Evolutionary conservation across 2,888 invertebrate genomes (phyloP).

Genomic region (Gonocerus acuteangulatus): DNA sequence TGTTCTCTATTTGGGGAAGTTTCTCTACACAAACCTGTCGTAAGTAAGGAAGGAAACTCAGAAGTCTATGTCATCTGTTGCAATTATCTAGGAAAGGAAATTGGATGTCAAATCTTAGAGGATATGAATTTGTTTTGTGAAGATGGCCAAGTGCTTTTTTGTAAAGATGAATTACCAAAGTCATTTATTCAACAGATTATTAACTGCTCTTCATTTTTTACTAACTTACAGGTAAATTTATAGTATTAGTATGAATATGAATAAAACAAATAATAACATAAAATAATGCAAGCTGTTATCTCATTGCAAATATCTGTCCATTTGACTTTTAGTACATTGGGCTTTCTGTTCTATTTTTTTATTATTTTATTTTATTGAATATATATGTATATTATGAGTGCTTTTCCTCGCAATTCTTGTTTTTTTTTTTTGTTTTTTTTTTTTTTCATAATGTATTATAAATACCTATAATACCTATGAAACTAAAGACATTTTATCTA

Average conservation of each 20-base stretch:
- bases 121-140: not conserved
- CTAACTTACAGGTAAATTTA: slow-evolving; percentile 51
- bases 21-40: slow-evolving; percentile 75
- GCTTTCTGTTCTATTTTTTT: no score
- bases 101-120: not conserved
- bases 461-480: no score
- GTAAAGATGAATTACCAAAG: slow-evolving; percentile 51
- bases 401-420: no score
- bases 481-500: no score
- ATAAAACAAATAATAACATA: not conserved
- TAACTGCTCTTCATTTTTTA: slow-evolving; percentile 58
- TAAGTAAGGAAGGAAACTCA: slow-evolving; percentile 92
- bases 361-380: no score
- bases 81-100: slow-evolving; percentile 44
- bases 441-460: no score
- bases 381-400: no score
- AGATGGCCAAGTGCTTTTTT: slow-evolving; percentile 51
- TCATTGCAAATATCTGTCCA: no score
- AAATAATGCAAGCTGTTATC: no score
- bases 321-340: no score
- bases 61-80: slow-evolving; percentile 80
- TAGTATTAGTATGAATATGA: not conserved
- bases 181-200: slow-evolving; percentile 58
- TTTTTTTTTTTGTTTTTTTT: no score
- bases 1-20: slow-evolving; percentile 66